Evolutionary conservation across 2,888 invertebrate genomes (phyloP).

Genomic region (Campoplex nolae): DNA sequence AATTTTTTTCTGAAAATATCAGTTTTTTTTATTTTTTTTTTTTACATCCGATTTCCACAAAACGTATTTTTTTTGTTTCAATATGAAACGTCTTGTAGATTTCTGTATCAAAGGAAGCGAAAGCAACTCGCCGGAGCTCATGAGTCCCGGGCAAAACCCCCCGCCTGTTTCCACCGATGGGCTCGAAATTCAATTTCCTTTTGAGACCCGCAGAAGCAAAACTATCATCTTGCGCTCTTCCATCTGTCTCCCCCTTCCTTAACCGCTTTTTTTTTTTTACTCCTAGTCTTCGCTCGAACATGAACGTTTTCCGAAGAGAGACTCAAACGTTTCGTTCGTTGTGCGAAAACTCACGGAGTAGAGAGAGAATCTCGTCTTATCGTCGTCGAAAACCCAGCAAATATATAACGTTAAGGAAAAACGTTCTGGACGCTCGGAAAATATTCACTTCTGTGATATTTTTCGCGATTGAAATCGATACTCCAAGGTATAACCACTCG

Average conservation of each 20-base stretch:
- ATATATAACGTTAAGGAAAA: conserved; percentile 9
- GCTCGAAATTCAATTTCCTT: conserved; percentile 64
- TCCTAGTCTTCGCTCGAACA: conserved; percentile 15
- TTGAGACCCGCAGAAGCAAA: conserved; percentile 44
- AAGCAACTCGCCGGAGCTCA: conserved; percentile 50
- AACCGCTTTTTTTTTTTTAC: not conserved
- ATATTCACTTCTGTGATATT: conserved; percentile 52
- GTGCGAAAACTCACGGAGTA: conserved; percentile 17
- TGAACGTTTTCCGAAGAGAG: conserved; percentile 23
- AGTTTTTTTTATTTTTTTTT: not conserved
- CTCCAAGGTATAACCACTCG: conserved; percentile 1
- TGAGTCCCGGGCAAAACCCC: conserved; percentile 38
- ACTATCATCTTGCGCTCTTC: conserved; percentile 29
- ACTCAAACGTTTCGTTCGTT: conserved; percentile 40
- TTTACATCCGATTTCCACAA: not conserved
- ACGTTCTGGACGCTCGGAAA: conserved; percentile 34
- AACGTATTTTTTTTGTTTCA: not conserved
- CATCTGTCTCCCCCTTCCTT: not conserved
- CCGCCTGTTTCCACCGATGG: conserved; percentile 1
- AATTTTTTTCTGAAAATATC: not conserved
- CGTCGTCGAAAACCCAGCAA: conserved; percentile 35
- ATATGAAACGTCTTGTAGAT: conserved; percentile 6
- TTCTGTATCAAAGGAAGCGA: conserved; percentile 21
- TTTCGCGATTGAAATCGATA: conserved; percentile 44
- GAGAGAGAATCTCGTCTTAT: conserved; percentile 37